Evolutionary conservation across 2,797 vertebrate genomes (phyloP), one percentile per base, ranked within the genome.

Genomic region (Chromis chromis): DNA sequence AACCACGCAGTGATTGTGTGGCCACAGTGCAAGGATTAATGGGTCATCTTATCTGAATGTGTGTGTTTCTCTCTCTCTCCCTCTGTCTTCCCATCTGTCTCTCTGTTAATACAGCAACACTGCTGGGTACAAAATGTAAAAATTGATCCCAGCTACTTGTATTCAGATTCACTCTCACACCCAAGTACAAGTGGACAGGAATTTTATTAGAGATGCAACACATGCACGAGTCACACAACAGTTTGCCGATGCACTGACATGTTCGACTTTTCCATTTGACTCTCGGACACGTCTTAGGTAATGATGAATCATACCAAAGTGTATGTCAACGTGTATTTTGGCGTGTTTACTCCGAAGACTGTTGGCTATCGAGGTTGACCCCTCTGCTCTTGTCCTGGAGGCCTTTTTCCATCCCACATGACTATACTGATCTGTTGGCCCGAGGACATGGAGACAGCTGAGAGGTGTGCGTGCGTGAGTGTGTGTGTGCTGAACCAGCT

Each of bases 321-420:
- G 78, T 75, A 60, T 81, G 62, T 55, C 48, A 19, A 27, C 33
- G 52, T 72, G 53, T 63, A 31, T 40, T 8, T 9, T 6, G 1
- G 48, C 44, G 64, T 67, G 59, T 75, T 83, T 78, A 71, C 64
- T 74, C n/a, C 58, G 49, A 79, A 59, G 74, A 50, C 40, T 53
- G 10, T 79, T 68, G 13, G 70, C 73, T 78, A 24, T 56, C 0
- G 1, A 78, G 70, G 53, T 44, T 77, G 80, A 82, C 75, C 84
- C 25, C 65, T 85, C 65, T 52, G 25, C 77, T 88, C 61, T 52
- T 27, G 65, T 66, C 83, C 85, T 77, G 50, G 50, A 78, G 83
- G 79, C 82, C 77, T 84, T 87, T 91, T 91, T 92, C 86, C 86
- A 78, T 82, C 76, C 82, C 88, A 83, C 88, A 88, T 88, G 84